Evolutionary conservation across 2,888 invertebrate genomes (phyloP).

Genomic region (Acrobasis repandana): DNA sequence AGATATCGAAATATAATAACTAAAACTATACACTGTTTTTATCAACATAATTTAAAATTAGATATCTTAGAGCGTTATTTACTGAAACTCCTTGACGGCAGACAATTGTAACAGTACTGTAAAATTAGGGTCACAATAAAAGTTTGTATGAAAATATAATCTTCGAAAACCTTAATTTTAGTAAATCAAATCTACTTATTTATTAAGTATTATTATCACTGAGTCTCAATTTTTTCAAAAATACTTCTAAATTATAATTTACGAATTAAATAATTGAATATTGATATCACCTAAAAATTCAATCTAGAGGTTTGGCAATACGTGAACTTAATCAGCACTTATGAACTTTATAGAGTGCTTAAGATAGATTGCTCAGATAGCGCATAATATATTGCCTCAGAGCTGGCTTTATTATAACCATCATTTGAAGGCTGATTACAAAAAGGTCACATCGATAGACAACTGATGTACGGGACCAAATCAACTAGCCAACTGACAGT

Average conservation of each 20-base stretch:
- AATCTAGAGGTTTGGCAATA: slow-evolving; percentile 4
- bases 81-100: too few species aligned
- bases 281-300: not conserved
- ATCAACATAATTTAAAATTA: not conserved
- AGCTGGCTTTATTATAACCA: slow-evolving; percentile 31
- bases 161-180: too few species aligned
- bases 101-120: too few species aligned
- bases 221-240: not conserved
- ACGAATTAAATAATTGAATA: not conserved
- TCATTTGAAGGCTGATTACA: slow-evolving; percentile 38
- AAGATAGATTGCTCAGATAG: slow-evolving; percentile 33
- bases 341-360: slow-evolving; percentile 33
- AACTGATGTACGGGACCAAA: slow-evolving; percentile 34
- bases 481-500: too few species aligned
- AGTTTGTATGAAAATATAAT: too few species aligned
- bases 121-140: too few species aligned
- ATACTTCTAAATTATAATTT: not conserved
- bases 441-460: slow-evolving; percentile 50
- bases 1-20: slow-evolving; percentile 43
- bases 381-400: slow-evolving; percentile 30
- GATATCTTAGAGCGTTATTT: too few species aligned
- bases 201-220: not conserved
- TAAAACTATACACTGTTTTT: not conserved
- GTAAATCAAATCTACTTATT: too few species aligned
- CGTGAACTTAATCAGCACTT: slow-evolving; percentile 23